Evolutionary conservation across 2,113 vertebrate species (phyloP).

Genomic region (Fukomys damarensis): DNA sequence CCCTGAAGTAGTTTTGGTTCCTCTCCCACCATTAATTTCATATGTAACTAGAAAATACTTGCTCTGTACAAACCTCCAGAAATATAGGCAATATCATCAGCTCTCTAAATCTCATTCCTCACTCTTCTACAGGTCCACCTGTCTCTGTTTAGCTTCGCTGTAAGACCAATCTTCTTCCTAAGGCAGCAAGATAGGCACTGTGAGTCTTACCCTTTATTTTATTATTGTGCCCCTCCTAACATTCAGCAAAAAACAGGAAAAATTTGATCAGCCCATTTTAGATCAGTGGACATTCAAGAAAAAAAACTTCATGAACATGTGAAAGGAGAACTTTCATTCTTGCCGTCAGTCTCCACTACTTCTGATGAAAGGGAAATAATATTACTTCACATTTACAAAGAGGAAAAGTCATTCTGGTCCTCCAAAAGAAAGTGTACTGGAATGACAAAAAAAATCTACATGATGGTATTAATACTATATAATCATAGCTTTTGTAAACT

Average conservation of each 20-base stretch:
- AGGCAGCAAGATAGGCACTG: background rate
- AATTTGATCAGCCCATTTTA: background rate
- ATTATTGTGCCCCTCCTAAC: background rate
- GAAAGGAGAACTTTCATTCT: background rate
- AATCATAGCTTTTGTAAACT: background rate
- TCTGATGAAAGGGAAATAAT: background rate
- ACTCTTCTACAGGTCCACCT: background rate
- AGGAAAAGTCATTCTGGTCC: background rate
- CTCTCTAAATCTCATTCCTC: background rate
- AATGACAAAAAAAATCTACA: background rate
- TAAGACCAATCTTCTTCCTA: background rate
- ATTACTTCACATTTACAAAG: background rate
- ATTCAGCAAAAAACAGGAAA: background rate
- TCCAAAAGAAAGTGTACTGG: background rate
- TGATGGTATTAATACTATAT: background rate
- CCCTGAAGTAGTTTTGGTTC: background rate
- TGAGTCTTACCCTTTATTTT: background rate
- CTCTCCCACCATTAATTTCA: background rate
- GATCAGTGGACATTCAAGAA: background rate
- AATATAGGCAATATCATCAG: background rate
- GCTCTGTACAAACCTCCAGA: background rate
- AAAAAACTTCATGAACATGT: background rate
- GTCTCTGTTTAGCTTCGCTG: background rate
- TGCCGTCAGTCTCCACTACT: background rate
- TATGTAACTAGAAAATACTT: background rate